Evolutionary conservation across 2,888 invertebrate species (phyloP), one percentile per base, ranked within the genome.

Genomic region (Lasiommata megera): DNA sequence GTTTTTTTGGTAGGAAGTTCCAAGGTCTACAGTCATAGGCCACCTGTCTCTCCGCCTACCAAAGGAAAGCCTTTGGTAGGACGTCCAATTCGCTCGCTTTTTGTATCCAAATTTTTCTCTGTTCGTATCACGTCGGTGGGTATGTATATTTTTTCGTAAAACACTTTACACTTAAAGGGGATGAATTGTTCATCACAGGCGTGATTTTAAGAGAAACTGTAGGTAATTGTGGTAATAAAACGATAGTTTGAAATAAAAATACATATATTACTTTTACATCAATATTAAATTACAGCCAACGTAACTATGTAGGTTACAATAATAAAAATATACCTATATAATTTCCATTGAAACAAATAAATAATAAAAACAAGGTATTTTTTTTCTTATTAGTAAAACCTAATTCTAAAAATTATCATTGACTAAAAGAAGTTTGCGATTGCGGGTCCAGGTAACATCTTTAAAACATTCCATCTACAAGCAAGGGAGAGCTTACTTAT

Each of bases 231-330:
- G 14, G 11, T 76, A 83, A 80, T 78, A 79, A 87, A 87, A 80
- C 67, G 71, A 68, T 72, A 55, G 64, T 73, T 31, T 79, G 88
- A 91, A 91, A 91, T 91, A 91, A 91, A 91, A 91, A 91, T 91
- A 91, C 91, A 91, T 91, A 90, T 91, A 91, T 91, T 91, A 89
- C 88, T 89, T 72, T 72, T 88, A 91, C 89, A 89, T 90, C 85
- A 86, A 90, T 90, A 86, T 91, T 90, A 88, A 90, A 88, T 87
- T 88, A 88, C 87, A 89, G 88, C 90, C 89, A 88, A 89, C 89
- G 84, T 88, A 89, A 90, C 85, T 88, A 85, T 84, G 84, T 87
- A 90, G 88, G 88, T 88, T 86, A 88, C 85, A 86, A 87, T 90
- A 88, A 88, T 89, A 89, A 89, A 84, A 90, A 90, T 90, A 90